Evolutionary conservation across 2,888 invertebrate species (phyloP).

Genomic region (Apeira syringaria): DNA sequence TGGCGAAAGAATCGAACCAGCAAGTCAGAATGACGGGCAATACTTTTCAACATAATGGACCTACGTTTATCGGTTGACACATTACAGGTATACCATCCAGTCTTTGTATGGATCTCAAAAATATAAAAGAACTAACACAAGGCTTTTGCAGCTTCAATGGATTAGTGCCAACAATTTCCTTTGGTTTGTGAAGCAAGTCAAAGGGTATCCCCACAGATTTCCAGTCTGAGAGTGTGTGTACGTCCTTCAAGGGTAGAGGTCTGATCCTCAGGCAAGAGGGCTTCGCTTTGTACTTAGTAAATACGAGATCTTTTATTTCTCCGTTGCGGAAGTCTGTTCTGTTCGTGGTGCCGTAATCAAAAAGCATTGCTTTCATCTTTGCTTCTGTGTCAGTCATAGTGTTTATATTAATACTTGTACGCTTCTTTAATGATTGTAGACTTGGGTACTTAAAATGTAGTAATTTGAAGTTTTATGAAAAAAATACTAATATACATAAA

Average conservation of each 20-base stretch:
- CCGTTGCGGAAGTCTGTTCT: slow-evolving; percentile 40
- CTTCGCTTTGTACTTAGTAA: slow-evolving; percentile 40
- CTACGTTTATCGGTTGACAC: too few species aligned
- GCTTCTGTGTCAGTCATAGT: slow-evolving; percentile 30
- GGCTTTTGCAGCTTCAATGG: slow-evolving; percentile 42
- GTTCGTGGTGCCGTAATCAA: slow-evolving; percentile 46
- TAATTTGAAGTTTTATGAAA: too few species aligned
- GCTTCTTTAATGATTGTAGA: too few species aligned
- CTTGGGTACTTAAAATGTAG: too few species aligned
- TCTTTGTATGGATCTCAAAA: too few species aligned
- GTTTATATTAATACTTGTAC: too few species aligned
- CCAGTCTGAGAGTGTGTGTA: slow-evolving; percentile 50
- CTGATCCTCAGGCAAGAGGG: slow-evolving; percentile 9
- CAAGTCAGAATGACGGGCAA: too few species aligned
- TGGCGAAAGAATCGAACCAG: too few species aligned
- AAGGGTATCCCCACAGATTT: slow-evolving; percentile 43
- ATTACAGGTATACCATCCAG: too few species aligned
- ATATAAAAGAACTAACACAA: slow-evolving; percentile 49
- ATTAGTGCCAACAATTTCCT: slow-evolving; percentile 41
- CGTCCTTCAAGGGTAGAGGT: slow-evolving; percentile 41
- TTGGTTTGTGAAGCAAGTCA: slow-evolving; percentile 40
- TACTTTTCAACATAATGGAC: too few species aligned
- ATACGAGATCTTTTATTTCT: slow-evolving; percentile 28
- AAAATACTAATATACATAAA: too few species aligned
- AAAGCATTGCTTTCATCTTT: slow-evolving; percentile 44